A percentile compares a stretch with the other conserved stretches of the same genome.
Conservation (phyloP, 2,888 invertebrate species). For the Phortica okadai region DNA sequence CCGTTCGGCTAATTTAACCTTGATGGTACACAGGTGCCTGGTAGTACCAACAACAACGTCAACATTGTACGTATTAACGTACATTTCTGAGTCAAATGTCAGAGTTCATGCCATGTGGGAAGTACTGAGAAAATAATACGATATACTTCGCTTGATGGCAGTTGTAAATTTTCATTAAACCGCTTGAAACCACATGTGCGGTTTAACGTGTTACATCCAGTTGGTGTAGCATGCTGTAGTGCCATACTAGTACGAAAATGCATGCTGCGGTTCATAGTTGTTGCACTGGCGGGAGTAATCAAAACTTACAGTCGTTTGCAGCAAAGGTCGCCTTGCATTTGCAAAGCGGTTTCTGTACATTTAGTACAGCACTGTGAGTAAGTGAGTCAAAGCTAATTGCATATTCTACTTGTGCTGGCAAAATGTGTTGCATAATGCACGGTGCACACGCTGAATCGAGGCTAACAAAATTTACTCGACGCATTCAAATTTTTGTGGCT, state of each 20-base stretch:
- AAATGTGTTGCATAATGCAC: conserved; percentile 4
- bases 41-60: not conserved
- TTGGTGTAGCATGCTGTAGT: not conserved
- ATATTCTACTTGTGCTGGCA: not conserved
- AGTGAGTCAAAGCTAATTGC: conserved; percentile 7
- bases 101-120: conserved; percentile 4
- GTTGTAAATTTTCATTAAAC: conserved; percentile 4
- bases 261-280: not conserved
- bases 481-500: not conserved
- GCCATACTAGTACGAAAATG: not conserved
- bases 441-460: not conserved
- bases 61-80: not conserved
- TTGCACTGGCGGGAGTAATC: not conserved
- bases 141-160: not conserved
- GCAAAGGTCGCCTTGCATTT: conserved; percentile 4
- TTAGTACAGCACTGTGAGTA: not conserved
- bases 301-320: conserved; percentile 3
- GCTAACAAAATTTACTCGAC: conserved; percentile 13
- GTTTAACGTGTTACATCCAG: not conserved
- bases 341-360: not conserved
- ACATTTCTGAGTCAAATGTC: conserved; percentile 4
- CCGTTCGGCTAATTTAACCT: conserved; percentile 6
- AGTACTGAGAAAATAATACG: not conserved
- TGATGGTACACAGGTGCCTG: not conserved
- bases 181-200: not conserved